A percentile compares a stretch with the other conserved stretches of the same genome.
phyloP scores from a whole-genome alignment of 2,888 invertebrate species.

The Hypomecis atomaria region DNA sequence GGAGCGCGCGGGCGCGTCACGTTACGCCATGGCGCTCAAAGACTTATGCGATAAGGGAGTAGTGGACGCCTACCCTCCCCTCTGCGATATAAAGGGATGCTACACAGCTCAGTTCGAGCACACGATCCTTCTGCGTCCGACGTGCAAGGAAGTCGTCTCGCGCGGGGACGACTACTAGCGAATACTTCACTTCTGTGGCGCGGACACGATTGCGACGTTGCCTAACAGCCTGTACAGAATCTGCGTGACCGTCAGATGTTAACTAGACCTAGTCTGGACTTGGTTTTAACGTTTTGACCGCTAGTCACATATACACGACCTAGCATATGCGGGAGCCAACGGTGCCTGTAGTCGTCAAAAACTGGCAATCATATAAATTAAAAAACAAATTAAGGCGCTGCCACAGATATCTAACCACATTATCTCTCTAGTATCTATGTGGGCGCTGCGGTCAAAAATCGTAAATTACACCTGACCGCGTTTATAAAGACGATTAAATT shows the following conservation, averaged over 20 bases:
- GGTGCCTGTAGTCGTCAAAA: no score
- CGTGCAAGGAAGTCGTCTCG: conserved; percentile 99
- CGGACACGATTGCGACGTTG: not conserved
- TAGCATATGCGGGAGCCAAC: no score
- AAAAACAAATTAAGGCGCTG: no score
- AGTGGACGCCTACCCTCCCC: conserved; percentile 99
- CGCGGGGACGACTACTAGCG: conserved; percentile 96
- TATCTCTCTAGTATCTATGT: no score
- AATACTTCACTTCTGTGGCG: conserved; percentile 4
- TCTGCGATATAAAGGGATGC: conserved; percentile 98
- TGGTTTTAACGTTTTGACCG: no score
- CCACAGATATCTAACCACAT: no score
- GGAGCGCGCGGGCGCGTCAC: conserved; percentile 97
- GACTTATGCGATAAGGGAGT: conserved; percentile 99
- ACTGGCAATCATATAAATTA: no score
- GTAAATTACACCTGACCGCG: no score
- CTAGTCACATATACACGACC: no score
- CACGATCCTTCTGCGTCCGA: conserved; percentile 97
- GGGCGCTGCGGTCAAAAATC: no score
- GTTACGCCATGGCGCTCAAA: conserved; percentile 99
- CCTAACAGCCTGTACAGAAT: not conserved
- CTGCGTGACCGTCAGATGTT: not conserved
- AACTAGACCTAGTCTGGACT: not conserved
- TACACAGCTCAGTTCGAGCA: conserved; percentile 99
- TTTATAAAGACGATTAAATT: no score